A percentile compares a stretch with the other conserved stretches of the same genome.
These are phyloP conservation scores for Scolopax rusticola DNA, from an alignment of 2,797 vertebrate species.

Conservation along the genomic window DNA sequence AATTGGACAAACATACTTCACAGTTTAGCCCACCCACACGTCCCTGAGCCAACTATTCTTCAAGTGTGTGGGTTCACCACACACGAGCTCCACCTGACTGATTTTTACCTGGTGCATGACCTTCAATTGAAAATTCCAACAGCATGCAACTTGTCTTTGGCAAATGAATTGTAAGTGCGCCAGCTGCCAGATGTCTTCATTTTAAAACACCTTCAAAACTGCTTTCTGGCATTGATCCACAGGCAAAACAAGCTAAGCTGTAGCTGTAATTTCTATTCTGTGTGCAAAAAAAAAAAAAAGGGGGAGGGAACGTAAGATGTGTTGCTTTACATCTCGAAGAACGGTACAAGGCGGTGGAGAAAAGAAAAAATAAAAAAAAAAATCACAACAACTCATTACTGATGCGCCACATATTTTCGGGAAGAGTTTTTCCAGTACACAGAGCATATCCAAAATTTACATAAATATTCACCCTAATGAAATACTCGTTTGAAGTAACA, in stretches of 20 bases:
- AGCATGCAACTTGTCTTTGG: slow-evolving; percentile 80
- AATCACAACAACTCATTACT: slow-evolving; percentile 27
- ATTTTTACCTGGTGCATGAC: slow-evolving; percentile 80
- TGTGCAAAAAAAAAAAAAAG: slow-evolving; percentile 48
- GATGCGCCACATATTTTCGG: slow-evolving; percentile 29
- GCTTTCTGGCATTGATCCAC: slow-evolving; percentile 82
- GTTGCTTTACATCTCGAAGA: slow-evolving; percentile 67
- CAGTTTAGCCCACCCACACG: slow-evolving; percentile 56
- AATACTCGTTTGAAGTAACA: slow-evolving; percentile 55
- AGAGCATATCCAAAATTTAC: slow-evolving; percentile 64
- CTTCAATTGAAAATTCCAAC: slow-evolving; percentile 79
- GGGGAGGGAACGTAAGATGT: slow-evolving; percentile 49
- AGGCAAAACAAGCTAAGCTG: slow-evolving; percentile 80
- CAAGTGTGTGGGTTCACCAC: slow-evolving; percentile 42
- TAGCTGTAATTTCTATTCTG: slow-evolving; percentile 77
- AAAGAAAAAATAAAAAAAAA: background rate
- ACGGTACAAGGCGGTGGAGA: background rate
- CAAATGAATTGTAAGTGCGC: slow-evolving; percentile 80
- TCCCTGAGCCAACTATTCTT: slow-evolving; percentile 51
- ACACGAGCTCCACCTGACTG: slow-evolving; percentile 74
- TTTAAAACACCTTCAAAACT: slow-evolving; percentile 85
- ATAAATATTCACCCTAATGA: slow-evolving; percentile 66
- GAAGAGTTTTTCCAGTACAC: slow-evolving; percentile 70
- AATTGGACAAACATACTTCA: slow-evolving; percentile 59
- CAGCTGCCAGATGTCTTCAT: slow-evolving; percentile 87